phyloP scores from a whole-genome alignment of 2,888 invertebrate genomes.

The Drosophila koepferae region DNA sequence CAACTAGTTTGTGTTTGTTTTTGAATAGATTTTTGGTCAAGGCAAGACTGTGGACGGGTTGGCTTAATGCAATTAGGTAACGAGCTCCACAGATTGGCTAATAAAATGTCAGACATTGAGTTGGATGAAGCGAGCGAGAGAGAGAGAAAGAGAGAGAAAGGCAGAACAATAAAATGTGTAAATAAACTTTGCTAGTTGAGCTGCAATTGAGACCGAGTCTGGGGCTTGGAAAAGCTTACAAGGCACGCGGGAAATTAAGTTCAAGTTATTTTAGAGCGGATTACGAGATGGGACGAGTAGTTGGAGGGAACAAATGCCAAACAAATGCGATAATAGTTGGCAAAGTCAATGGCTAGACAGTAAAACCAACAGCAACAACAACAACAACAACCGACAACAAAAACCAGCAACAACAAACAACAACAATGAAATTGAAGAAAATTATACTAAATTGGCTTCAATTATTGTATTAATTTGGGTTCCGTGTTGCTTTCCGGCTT shows the following conservation, averaged over 20 bases:
- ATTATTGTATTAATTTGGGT: slow-evolving; percentile 85
- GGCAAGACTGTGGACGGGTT: slow-evolving; percentile 20
- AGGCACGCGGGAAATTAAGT: slow-evolving; percentile 54
- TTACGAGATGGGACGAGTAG: slow-evolving; percentile 30
- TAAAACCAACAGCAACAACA: slow-evolving; percentile 50
- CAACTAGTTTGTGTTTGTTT: not conserved
- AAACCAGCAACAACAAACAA: slow-evolving; percentile 44
- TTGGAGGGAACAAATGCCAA: slow-evolving; percentile 68
- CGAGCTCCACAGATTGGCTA: slow-evolving; percentile 36
- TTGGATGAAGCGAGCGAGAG: not conserved
- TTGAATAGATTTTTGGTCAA: slow-evolving; percentile 6
- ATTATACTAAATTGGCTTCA: slow-evolving; percentile 85
- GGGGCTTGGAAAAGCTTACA: slow-evolving; percentile 22
- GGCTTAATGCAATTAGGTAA: slow-evolving; percentile 69
- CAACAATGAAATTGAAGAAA: slow-evolving; percentile 80
- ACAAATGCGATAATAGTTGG: slow-evolving; percentile 80
- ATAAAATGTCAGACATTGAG: slow-evolving; percentile 48
- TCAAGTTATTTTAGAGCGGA: slow-evolving; percentile 49
- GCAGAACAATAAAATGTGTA: slow-evolving; percentile 35
- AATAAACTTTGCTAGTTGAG: slow-evolving; percentile 41
- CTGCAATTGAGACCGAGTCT: slow-evolving; percentile 40
- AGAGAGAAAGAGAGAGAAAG: slow-evolving; percentile 8
- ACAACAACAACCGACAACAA: slow-evolving; percentile 18
- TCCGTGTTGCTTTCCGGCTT: slow-evolving; percentile 83
- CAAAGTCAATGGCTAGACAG: slow-evolving; percentile 75